Percentiles rank a stretch among this genome's conserved stretches.
Evolutionary conservation across 2,113 vertebrate genomes (phyloP).

Genomic region (Aptenodytes patagonicus): DNA sequence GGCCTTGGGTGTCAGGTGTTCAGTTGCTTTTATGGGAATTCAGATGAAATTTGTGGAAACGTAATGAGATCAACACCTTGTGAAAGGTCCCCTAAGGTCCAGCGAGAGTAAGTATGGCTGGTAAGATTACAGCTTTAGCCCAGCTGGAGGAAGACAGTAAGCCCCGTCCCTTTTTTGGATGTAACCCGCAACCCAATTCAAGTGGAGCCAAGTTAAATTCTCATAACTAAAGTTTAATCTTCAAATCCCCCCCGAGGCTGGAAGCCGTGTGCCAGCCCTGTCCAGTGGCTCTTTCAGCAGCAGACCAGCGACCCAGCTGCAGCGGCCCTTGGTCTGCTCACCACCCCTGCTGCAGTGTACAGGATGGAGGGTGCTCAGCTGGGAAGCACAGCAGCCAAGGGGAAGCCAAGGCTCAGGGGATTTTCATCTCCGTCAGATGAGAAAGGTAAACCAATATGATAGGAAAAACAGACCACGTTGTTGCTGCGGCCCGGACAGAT

Average conservation of each 20-base stretch:
- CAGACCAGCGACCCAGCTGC: neutral
- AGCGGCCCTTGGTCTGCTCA: neutral
- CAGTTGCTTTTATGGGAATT: neutral
- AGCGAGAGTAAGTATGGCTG: neutral
- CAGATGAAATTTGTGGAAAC: neutral
- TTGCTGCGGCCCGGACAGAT: neutral
- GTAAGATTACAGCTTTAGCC: neutral
- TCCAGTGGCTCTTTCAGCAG: neutral
- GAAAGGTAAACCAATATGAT: neutral
- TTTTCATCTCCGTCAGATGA: neutral
- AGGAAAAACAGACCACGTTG: neutral
- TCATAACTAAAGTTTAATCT: neutral
- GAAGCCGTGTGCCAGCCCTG: neutral
- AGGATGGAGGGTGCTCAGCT: neutral
- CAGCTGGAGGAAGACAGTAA: neutral
- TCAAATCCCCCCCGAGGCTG: neutral
- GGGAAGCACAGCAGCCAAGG: neutral
- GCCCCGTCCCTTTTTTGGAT: neutral
- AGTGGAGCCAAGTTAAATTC: neutral
- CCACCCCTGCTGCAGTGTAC: neutral
- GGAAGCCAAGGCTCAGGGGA: neutral
- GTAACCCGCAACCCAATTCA: neutral
- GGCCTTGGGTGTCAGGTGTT: neutral
- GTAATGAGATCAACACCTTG: neutral
- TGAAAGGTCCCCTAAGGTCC: neutral